Evolutionary conservation across 2,113 vertebrate species (phyloP).

Genomic region (Triplophysa tibetana): DNA sequence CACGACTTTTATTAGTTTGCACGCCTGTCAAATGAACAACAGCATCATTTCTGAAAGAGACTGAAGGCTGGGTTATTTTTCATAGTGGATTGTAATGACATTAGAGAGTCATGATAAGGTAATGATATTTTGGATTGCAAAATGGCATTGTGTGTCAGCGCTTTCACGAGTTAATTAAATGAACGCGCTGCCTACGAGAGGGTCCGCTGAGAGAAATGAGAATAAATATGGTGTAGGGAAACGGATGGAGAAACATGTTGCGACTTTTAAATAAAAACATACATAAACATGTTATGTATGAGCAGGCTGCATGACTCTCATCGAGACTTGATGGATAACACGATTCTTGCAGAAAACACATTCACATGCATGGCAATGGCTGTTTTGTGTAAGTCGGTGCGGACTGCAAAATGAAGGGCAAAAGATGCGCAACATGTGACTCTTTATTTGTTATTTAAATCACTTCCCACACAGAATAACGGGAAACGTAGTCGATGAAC

Average conservation of each 20-base stretch:
- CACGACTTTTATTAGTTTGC: slow-evolving; percentile 29
- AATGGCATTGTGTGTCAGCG: slow-evolving; percentile 15
- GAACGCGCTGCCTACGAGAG: slow-evolving; percentile 1
- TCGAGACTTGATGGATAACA: not conserved
- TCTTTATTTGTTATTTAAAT: no score
- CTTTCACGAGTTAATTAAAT: slow-evolving; percentile 20
- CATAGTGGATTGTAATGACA: slow-evolving; percentile 10
- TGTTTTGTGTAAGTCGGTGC: no score
- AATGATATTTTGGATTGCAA: slow-evolving; percentile 2
- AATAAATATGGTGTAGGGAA: slow-evolving; percentile 1
- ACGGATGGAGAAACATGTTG: not conserved
- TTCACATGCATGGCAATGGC: not conserved
- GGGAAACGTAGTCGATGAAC: no score
- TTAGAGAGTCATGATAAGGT: slow-evolving; percentile 26
- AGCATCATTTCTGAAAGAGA: slow-evolving; percentile 23
- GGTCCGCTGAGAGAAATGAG: not conserved
- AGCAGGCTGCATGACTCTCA: not conserved
- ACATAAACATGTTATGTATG: not conserved
- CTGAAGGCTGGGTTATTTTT: slow-evolving; percentile 18
- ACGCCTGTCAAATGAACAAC: slow-evolving; percentile 23
- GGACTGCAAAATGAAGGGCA: no score
- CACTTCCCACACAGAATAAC: no score
- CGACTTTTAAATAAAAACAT: not conserved
- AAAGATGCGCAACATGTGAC: no score
- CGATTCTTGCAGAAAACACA: not conserved